Evolutionary conservation across 2,888 invertebrate genomes (phyloP).

Genomic region (Heliconius hortense): DNA sequence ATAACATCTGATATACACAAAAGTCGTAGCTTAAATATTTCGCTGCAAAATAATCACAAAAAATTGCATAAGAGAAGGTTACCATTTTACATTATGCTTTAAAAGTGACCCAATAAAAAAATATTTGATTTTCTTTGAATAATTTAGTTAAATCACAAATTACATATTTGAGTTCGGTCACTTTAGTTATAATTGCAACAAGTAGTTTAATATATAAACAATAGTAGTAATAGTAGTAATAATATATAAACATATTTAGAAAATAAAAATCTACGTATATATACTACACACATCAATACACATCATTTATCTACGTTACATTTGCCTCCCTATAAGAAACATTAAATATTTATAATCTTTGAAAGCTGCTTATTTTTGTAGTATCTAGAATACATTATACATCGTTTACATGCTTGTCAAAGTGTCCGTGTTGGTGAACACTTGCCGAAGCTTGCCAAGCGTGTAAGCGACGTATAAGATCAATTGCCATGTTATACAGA

Average conservation of each 20-base stretch:
- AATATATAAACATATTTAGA: neutral
- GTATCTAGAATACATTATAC: too few species aligned
- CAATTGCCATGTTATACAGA: neutral
- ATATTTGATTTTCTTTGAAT: too few species aligned
- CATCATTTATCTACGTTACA: neutral
- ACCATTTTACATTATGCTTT: neutral
- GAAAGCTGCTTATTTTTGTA: constrained; percentile 3
- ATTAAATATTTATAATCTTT: constrained; percentile 9
- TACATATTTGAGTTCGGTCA: neutral
- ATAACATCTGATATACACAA: neutral
- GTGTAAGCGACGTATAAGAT: neutral
- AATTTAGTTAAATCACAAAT: too few species aligned
- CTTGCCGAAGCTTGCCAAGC: too few species aligned
- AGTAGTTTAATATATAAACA: too few species aligned
- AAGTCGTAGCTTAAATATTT: constrained; percentile 5
- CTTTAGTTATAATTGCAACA: neutral
- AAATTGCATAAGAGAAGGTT: neutral
- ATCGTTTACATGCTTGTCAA: too few species aligned
- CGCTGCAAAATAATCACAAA: constrained; percentile 19
- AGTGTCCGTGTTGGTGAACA: too few species aligned
- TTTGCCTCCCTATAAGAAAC: neutral
- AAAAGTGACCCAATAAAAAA: neutral
- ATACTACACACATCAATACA: neutral
- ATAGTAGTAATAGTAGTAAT: too few species aligned
- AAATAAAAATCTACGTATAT: neutral